Conservation (phyloP, 2,888 invertebrate genomes). For the Epirrhoe alternata region DNA sequence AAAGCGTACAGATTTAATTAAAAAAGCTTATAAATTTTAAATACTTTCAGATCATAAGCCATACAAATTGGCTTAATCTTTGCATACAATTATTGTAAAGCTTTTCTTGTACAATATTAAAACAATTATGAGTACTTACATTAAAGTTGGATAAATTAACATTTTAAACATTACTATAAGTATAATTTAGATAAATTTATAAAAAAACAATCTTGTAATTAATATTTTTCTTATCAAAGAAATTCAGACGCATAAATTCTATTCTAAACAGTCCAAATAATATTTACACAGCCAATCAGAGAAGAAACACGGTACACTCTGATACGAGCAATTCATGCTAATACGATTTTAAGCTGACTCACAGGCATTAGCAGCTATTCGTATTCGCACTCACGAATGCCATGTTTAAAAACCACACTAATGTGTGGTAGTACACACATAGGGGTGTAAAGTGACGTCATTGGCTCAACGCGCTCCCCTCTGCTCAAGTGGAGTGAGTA, state of each 20-base stretch:
- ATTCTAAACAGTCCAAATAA: constrained; percentile 14
- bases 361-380: constrained; percentile 52
- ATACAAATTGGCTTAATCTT: background rate
- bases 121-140: background rate
- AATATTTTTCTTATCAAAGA: background rate
- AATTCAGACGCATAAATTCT: background rate
- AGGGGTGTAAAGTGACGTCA: constrained; percentile 68
- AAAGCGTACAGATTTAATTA: constrained; percentile 8
- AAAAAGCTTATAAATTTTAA: constrained; percentile 4
- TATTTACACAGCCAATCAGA: constrained; percentile 33
- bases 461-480: constrained; percentile 77
- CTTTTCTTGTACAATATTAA: background rate
- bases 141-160: too few relatives aligned
- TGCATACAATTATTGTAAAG: background rate
- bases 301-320: constrained; percentile 23
- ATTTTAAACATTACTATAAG: too few relatives aligned
- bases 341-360: constrained; percentile 46
- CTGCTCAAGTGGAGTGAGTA: constrained; percentile 39
- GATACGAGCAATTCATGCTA: constrained; percentile 33
- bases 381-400: constrained; percentile 57
- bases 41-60: background rate
- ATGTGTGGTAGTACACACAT: too few relatives aligned
- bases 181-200: background rate
- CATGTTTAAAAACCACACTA: constrained; percentile 56
- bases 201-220: background rate